Conservation (phyloP, 1,140 invertebrate species). For the Ostrea denselamellosa region DNA sequence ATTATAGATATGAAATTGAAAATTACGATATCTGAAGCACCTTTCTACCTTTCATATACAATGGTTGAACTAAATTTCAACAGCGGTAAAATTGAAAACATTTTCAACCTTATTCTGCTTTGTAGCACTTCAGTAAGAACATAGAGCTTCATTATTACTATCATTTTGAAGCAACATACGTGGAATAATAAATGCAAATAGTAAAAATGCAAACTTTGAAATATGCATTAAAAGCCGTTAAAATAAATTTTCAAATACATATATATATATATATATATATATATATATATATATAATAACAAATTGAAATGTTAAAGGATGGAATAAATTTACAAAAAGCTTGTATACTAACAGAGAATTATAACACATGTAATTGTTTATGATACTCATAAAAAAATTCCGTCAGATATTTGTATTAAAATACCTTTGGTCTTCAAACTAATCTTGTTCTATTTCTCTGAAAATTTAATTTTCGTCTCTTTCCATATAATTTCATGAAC, state of each 20-base stretch:
- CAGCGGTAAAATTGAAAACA: not conserved
- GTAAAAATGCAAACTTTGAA: not conserved
- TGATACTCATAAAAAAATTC: not conserved
- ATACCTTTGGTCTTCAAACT: not conserved
- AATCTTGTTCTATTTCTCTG: not conserved
- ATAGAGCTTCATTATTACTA: not conserved
- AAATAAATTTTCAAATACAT: slow-evolving; percentile 5
- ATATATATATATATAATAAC: too few relatives aligned
- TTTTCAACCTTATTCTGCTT: not conserved
- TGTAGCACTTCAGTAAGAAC: not conserved
- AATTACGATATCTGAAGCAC: not conserved
- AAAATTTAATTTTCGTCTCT: not conserved
- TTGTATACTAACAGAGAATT: too few relatives aligned
- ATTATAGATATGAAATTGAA: not conserved
- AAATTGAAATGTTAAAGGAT: not conserved
- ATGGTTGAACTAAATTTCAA: slow-evolving; percentile 1
- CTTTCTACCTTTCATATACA: not conserved
- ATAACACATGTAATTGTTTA: too few relatives aligned
- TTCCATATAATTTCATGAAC: not conserved
- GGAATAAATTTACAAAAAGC: not conserved
- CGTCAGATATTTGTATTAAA: not conserved
- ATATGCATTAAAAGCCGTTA: slow-evolving; percentile 10
- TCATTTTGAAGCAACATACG: not conserved
- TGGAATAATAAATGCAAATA: slow-evolving; percentile 30
- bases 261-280: too few relatives aligned